Percentiles rank a stretch among this genome's conserved stretches.
phyloP scores from a whole-genome alignment of 1,140 invertebrate species.

The Temnothorax nylanderi region DNA sequence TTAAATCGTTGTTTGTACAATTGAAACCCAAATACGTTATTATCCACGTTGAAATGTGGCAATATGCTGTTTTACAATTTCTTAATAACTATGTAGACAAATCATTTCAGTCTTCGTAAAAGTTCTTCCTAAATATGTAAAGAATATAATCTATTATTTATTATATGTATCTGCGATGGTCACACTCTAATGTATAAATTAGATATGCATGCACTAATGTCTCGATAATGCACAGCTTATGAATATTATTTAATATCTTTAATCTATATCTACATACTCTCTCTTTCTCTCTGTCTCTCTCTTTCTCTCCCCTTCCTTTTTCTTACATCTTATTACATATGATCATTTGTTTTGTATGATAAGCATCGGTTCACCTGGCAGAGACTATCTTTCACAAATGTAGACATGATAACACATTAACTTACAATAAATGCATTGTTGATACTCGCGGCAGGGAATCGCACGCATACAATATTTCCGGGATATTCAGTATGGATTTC shows the following conservation, averaged over 20 bases:
- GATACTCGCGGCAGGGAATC: neutral
- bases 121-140: too few relatives aligned
- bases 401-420: neutral
- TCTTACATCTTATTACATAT: neutral
- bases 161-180: neutral
- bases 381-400: constrained; percentile 12
- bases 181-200: neutral
- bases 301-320: neutral
- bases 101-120: too few relatives aligned
- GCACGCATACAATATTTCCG: neutral
- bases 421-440: neutral
- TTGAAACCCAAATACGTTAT: too few relatives aligned
- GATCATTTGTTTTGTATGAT: neutral
- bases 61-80: too few relatives aligned
- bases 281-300: neutral
- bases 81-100: too few relatives aligned
- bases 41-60: too few relatives aligned
- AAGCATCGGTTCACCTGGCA: neutral
- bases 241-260: neutral
- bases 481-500: neutral
- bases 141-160: neutral
- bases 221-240: neutral
- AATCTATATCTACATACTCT: neutral
- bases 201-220: neutral
- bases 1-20: too few relatives aligned